Evolutionary conservation across 2,113 vertebrate species (phyloP).

Genomic region (Anseranas semipalmata): DNA sequence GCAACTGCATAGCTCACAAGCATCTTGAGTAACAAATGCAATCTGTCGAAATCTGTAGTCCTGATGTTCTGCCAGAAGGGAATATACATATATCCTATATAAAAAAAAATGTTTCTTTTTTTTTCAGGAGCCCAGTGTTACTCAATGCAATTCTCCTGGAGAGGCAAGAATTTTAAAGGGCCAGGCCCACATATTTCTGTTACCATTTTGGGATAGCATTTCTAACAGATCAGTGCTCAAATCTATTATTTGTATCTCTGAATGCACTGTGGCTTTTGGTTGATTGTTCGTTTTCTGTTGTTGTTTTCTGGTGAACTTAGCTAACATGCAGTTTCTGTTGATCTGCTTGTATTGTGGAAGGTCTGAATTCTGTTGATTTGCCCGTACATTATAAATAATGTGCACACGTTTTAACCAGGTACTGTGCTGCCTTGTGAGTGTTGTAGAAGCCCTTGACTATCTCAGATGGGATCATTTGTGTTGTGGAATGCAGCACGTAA

Average conservation of each 20-base stretch:
- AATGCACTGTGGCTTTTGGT: neutral
- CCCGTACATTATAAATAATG: neutral
- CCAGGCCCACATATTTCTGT: neutral
- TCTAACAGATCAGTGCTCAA: neutral
- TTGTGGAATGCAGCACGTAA: neutral
- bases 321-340: neutral
- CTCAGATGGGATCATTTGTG: neutral
- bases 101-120: neutral
- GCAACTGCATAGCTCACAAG: neutral
- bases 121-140: neutral
- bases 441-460: neutral
- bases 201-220: neutral
- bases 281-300: neutral
- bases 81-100: neutral
- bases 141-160: neutral
- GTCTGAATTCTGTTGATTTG: neutral
- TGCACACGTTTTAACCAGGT: neutral
- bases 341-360: neutral
- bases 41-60: neutral
- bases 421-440: neutral
- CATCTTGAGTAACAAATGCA: neutral
- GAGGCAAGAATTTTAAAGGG: neutral
- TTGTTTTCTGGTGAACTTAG: constrained; percentile 25
- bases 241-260: neutral
- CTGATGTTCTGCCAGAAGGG: neutral